These are phyloP conservation scores for Patagioenas fasciata DNA, from an alignment of 2,113 vertebrate species.

Conservation along the genomic window DNA sequence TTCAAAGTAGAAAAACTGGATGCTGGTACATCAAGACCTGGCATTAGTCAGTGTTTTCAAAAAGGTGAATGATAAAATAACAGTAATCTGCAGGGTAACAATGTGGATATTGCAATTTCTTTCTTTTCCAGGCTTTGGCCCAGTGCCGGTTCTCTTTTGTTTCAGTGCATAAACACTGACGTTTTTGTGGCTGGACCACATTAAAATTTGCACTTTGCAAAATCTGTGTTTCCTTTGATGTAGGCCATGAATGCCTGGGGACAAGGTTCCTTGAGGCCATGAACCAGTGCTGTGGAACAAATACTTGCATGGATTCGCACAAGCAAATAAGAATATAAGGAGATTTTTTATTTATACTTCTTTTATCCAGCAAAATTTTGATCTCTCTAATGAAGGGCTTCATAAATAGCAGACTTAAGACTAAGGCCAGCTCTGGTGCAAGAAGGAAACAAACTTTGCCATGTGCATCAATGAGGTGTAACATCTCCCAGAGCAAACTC, in stretches of 20 bases:
- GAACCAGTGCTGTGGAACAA: not conserved
- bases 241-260: not conserved
- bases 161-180: not conserved
- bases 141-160: not conserved
- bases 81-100: not conserved
- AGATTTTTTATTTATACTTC: not conserved
- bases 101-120: accelerated
- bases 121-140: not conserved
- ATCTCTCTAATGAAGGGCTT: not conserved
- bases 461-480: not conserved
- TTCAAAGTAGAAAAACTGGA: not conserved
- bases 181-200: not conserved
- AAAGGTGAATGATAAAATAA: not conserved
- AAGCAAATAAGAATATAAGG: not conserved
- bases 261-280: not conserved
- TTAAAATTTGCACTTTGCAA: not conserved
- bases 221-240: not conserved
- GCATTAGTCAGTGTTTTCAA: not conserved
- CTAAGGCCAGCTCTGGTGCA: not conserved
- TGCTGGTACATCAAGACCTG: not conserved
- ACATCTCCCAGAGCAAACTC: not conserved
- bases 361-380: not conserved
- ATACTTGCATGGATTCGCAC: not conserved
- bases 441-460: not conserved
- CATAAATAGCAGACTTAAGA: not conserved